Evolutionary conservation across 2,888 invertebrate species (phyloP).

Genomic region (Uropetala carovei): DNA sequence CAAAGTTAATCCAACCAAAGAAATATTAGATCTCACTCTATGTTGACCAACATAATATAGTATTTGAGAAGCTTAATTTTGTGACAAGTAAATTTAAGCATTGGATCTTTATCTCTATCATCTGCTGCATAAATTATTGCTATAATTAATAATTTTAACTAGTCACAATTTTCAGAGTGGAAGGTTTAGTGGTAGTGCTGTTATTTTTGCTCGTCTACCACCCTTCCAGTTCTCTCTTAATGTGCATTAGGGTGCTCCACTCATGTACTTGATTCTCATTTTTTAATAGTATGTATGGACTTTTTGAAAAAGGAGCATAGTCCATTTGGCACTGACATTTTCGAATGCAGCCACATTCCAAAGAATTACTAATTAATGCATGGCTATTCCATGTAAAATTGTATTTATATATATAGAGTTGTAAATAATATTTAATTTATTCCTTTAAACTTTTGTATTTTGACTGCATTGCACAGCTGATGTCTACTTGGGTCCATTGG

Average conservation of each 20-base stretch:
- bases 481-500: slow-evolving; percentile 56
- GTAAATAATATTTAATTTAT: slow-evolving; percentile 49
- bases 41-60: slow-evolving; percentile 2
- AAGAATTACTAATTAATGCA: not conserved
- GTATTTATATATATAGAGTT: slow-evolving; percentile 36
- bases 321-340: not conserved
- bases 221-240: slow-evolving; percentile 34
- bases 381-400: slow-evolving; percentile 45
- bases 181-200: slow-evolving; percentile 50
- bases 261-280: not conserved
- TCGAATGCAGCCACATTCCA: not conserved
- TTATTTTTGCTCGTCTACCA: slow-evolving; percentile 27
- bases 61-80: slow-evolving; percentile 13
- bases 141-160: slow-evolving; percentile 26
- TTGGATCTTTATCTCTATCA: not conserved
- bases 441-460: slow-evolving; percentile 20
- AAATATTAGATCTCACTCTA: slow-evolving; percentile 12
- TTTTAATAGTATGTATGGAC: not conserved
- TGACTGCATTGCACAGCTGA: slow-evolving; percentile 45
- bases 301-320: not conserved
- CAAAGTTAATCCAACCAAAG: slow-evolving; percentile 12
- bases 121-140: slow-evolving; percentile 17
- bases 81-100: slow-evolving; percentile 11
- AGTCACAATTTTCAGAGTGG: slow-evolving; percentile 12
- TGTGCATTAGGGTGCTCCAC: slow-evolving; percentile 51